Conservation (phyloP, 1,140 invertebrate species). For the Maconellicoccus hirsutus region DNA sequence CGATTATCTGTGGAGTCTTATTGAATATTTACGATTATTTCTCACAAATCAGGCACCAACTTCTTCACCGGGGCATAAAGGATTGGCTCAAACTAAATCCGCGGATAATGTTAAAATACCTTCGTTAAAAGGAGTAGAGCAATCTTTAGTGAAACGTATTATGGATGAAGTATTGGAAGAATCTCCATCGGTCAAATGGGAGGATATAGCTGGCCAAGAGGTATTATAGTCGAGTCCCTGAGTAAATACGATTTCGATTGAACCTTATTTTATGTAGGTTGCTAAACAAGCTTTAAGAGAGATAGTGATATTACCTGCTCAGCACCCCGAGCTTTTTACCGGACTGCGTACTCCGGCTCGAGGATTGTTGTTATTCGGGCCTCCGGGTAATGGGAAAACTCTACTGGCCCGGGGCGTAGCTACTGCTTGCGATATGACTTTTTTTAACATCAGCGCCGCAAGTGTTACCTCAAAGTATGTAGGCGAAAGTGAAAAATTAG, state of each 20-base stretch:
- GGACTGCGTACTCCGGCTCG: constrained; percentile 71
- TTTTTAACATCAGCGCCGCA: constrained; percentile 84
- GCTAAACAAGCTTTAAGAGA: constrained; percentile 80
- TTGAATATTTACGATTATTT: background rate
- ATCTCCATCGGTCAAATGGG: constrained; percentile 73
- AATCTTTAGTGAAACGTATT: constrained; percentile 74
- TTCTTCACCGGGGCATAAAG: constrained; percentile 46
- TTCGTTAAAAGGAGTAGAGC: constrained; percentile 61
- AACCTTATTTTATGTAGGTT: background rate
- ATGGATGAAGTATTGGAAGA: constrained; percentile 66
- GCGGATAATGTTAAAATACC: background rate
- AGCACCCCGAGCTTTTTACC: constrained; percentile 73
- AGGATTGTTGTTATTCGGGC: constrained; percentile 60
- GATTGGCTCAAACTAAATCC: constrained; percentile 26
- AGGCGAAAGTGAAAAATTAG: constrained; percentile 86
- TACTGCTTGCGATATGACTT: constrained; percentile 66
- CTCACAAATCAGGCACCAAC: constrained; percentile 32
- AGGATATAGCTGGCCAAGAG: constrained; percentile 84
- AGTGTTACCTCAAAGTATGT: constrained; percentile 86
- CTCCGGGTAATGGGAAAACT: constrained; percentile 77
- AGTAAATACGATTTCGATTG: background rate
- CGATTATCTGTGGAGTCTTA: background rate
- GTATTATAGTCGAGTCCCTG: constrained; percentile 34
- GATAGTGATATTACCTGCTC: constrained; percentile 71
- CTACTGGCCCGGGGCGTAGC: constrained; percentile 78